These are phyloP conservation scores for Sterrhoptilus dennistouni DNA, from an alignment of 2,113 vertebrate genomes.

Conservation along the genomic window DNA sequence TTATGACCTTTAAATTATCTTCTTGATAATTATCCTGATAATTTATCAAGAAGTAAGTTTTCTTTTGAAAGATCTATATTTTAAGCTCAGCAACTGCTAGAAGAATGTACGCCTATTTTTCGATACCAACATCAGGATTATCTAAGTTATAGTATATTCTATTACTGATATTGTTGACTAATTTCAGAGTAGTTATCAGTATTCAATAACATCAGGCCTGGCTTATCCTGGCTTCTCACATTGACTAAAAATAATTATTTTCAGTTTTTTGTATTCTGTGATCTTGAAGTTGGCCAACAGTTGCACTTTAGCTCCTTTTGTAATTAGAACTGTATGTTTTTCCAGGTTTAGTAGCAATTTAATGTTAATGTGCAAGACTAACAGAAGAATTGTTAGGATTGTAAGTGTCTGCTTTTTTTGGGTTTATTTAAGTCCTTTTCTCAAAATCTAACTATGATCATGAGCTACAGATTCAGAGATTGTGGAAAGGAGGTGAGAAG, in stretches of 20 bases:
- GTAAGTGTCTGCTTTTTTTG: neutral
- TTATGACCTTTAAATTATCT: neutral
- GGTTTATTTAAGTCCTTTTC: neutral
- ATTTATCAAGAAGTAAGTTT: neutral
- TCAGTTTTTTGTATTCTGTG: neutral
- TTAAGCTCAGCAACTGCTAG: neutral
- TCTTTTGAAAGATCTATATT: neutral
- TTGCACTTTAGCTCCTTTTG: neutral
- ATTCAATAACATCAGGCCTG: neutral
- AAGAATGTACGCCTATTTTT: neutral
- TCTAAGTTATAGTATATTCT: neutral
- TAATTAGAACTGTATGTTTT: neutral
- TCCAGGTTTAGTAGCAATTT: neutral
- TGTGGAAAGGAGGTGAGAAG: neutral
- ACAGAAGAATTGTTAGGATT: neutral
- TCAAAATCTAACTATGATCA: neutral
- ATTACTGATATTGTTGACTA: neutral
- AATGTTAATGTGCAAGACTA: neutral
- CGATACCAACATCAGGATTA: neutral
- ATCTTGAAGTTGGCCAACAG: neutral
- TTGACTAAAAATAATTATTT: neutral
- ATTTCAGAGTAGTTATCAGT: neutral
- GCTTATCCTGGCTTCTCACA: neutral
- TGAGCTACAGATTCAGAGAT: neutral
- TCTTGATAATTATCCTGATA: neutral